Conservation (phyloP, 2,113 vertebrate genomes). For the Istiophorus platypterus region DNA sequence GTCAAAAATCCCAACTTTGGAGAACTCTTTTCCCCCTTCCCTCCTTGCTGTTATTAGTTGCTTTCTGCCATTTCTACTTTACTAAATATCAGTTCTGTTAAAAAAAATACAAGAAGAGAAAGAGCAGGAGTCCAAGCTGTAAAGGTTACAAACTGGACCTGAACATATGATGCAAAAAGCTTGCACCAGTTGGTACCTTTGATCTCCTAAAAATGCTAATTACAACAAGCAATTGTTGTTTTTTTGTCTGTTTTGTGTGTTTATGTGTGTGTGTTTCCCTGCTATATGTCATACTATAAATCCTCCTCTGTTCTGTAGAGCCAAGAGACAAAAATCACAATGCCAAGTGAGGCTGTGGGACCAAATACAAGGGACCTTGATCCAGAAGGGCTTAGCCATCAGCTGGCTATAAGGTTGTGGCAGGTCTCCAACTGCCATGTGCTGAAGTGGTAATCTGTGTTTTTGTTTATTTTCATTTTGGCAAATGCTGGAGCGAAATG, state of each 20-base stretch:
- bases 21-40: constrained; percentile 11
- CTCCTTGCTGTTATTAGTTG: constrained; percentile 26
- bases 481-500: constrained; percentile 39
- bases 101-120: constrained; percentile 38
- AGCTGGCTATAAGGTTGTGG: constrained; percentile 42
- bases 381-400: constrained; percentile 56
- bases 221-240: constrained; percentile 8
- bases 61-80: constrained; percentile 31
- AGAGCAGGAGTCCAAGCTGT: not conserved
- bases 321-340: constrained; percentile 25
- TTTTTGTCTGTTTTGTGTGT: constrained; percentile 18
- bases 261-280: constrained; percentile 5
- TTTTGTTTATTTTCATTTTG: constrained; percentile 21
- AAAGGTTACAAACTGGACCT: constrained; percentile 33
- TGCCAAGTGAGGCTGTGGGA: constrained; percentile 32
- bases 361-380: constrained; percentile 36
- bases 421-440: constrained; percentile 29
- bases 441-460: constrained; percentile 46
- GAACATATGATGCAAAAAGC: constrained; percentile 25
- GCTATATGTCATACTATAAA: constrained; percentile 8
- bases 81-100: constrained; percentile 35
- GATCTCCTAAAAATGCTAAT: constrained; percentile 15
- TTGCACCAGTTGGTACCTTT: not conserved
- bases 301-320: constrained; percentile 16
- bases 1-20: constrained; percentile 64